Percentiles rank a stretch among this genome's conserved stretches.
These are phyloP conservation scores for Drosophila longiperda DNA, from an alignment of 2,888 invertebrate species.

Conservation along the genomic window DNA sequence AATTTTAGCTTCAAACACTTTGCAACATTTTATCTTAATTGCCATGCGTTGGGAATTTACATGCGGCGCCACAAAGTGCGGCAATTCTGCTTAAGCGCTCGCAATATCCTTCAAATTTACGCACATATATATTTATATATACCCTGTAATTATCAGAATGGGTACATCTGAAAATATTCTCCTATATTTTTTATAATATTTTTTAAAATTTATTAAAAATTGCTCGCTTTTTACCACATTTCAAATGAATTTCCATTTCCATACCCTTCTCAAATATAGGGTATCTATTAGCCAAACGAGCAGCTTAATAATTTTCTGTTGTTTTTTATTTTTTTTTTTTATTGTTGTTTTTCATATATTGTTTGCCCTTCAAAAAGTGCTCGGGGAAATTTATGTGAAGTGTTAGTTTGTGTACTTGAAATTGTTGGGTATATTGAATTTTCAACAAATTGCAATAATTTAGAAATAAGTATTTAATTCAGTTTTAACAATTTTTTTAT, in stretches of 20 bases:
- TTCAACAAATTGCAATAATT: background rate
- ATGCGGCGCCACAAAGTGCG: conserved; percentile 51
- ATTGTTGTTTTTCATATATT: conserved; percentile 24
- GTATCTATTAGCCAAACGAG: background rate
- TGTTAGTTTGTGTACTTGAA: conserved; percentile 4
- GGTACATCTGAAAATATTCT: too few relatives aligned
- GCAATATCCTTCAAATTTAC: conserved; percentile 9
- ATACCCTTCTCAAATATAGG: background rate
- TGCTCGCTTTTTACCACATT: background rate
- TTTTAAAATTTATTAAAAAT: background rate
- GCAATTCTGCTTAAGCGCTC: background rate
- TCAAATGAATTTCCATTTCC: background rate
- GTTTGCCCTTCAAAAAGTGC: conserved; percentile 36
- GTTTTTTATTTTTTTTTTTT: background rate
- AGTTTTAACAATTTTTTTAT: background rate
- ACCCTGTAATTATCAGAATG: conserved; percentile 1
- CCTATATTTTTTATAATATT: background rate
- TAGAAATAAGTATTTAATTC: background rate
- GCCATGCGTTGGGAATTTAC: conserved; percentile 57
- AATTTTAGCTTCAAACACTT: conserved; percentile 24
- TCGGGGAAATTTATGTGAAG: conserved; percentile 44
- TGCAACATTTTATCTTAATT: conserved; percentile 69
- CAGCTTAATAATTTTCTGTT: background rate
- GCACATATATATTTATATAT: background rate
- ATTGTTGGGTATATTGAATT: background rate